Base-by-base conservation (phyloP, 2,888 invertebrate genomes). In the Phasia obesa region DNA sequence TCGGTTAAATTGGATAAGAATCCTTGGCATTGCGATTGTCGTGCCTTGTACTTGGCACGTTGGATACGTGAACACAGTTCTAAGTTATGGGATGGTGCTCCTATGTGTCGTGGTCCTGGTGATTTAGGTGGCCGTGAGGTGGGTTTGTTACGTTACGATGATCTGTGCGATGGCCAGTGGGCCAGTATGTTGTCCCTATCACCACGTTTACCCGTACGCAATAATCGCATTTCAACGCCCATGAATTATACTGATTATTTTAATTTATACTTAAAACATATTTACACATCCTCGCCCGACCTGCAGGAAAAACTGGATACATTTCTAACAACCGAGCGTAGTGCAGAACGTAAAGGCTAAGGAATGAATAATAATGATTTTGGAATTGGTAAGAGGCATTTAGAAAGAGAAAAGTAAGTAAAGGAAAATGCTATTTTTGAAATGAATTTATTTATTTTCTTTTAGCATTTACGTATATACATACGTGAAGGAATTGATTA, bases 81-180 rank as follows among this genome's bases (percentile, higher is more conserved):
- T 0, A 92, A 92, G 85, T 90, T 93, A 1, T 92, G 92, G 92
- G 93, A 93, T 84, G 92, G 92, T 4, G 92, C 91, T 47, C 92
- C 93, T 1, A 92, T 92, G 86, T 93, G 93, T 80, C 90, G 93
- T 0, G 93, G 93, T 1, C 93, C 93, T 0, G 92, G 92, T 0
- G 91, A 92, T 84, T 89, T 93, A 13, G 93, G 92, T 25, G 93
- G 93, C 1, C 90, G 91, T 67, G 91, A 91, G 59, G 92, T 93
- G 35, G 91, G 92, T 25, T 89, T 92, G 53, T 88, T 93, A 87
- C 92, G 92, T 17, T 95, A 94, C 85, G 93, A 94, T 85, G 93
- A 94, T 86, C 92, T 95, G 7, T 95, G 95, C 87, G 94, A 94
- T 79, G 95, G 94, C 0, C 94, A 94, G 86, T 95, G 95, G 95